Evolutionary conservation across 1,140 invertebrate species (phyloP).

Genomic region (Drosophila melanica): DNA sequence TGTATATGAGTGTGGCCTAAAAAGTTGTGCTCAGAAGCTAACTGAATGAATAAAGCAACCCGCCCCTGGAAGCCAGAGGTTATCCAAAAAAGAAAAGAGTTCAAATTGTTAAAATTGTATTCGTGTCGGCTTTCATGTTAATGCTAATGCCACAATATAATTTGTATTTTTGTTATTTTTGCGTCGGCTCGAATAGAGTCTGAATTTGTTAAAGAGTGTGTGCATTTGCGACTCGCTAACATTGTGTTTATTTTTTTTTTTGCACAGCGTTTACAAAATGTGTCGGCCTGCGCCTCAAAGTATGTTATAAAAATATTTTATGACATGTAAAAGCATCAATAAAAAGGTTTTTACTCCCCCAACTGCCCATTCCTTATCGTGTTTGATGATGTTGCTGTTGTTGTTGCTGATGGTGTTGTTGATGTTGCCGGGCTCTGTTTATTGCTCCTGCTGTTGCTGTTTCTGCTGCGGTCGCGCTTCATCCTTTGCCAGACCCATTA

Average conservation of each 20-base stretch:
- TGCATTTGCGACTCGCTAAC: conserved; percentile 22
- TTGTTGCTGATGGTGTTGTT: conserved; percentile 50
- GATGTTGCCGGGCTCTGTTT: conserved; percentile 47
- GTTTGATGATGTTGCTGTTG: conserved; percentile 52
- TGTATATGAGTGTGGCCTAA: conserved; percentile 5
- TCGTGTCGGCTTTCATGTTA: conserved; percentile 63
- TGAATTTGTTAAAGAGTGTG: background rate
- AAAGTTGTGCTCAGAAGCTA: conserved; percentile 25
- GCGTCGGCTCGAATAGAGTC: background rate
- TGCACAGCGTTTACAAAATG: conserved; percentile 62
- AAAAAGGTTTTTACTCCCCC: conserved; percentile 66
- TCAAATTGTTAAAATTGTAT: conserved; percentile 72
- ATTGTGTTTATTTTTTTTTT: conserved; percentile 10
- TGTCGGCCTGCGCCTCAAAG: conserved; percentile 54
- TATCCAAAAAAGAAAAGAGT: conserved; percentile 36
- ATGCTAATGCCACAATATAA: conserved; percentile 57
- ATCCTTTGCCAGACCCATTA: conserved; percentile 66
- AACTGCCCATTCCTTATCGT: conserved; percentile 1
- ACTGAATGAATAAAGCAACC: conserved; percentile 38
- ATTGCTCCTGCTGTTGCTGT: conserved; percentile 48
- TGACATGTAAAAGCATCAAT: conserved; percentile 82
- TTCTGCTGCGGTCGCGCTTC: conserved; percentile 56
- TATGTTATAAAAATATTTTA: conserved; percentile 83
- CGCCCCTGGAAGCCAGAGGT: background rate
- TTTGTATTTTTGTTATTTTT: conserved; percentile 1